phyloP scores from a whole-genome alignment of 2,797 vertebrate species.

The Danio choprae region DNA sequence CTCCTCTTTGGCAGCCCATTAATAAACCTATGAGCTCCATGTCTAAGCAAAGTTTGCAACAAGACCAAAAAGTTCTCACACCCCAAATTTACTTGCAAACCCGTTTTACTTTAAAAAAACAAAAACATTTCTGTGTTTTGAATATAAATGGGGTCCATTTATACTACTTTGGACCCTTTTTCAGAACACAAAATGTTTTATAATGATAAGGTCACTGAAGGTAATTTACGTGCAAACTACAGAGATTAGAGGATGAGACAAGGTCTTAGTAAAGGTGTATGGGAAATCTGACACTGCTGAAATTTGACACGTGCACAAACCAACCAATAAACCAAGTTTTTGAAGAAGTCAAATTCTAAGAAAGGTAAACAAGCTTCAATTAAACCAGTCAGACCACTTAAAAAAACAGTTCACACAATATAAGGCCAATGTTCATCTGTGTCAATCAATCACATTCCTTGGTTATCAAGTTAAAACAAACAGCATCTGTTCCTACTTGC shows the following conservation, averaged over 20 bases:
- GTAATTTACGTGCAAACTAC: not conserved
- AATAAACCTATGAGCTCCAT: not conserved
- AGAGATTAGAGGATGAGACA: not conserved
- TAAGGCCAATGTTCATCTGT: not conserved
- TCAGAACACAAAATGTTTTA: no score
- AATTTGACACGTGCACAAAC: not conserved
- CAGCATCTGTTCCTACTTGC: not conserved
- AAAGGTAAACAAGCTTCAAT: not conserved
- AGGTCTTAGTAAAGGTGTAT: not conserved
- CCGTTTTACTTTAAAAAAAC: not conserved
- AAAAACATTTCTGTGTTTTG: not conserved
- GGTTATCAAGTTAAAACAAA: not conserved
- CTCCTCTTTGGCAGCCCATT: constrained; percentile 10
- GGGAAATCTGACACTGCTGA: not conserved
- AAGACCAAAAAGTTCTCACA: not conserved
- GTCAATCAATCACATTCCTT: constrained; percentile 16
- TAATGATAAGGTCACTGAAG: no score
- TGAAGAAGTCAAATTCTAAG: constrained; percentile 3
- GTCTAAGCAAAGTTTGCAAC: not conserved
- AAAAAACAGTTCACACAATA: not conserved
- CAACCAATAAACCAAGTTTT: not conserved
- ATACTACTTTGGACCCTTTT: no score
- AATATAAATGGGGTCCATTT: no score
- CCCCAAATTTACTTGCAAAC: not conserved
- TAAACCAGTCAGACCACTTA: constrained; percentile 4